Evolutionary conservation across 1,140 invertebrate genomes (phyloP), one percentile per base, ranked within the genome.

Genomic region (Drosophila simulans): DNA sequence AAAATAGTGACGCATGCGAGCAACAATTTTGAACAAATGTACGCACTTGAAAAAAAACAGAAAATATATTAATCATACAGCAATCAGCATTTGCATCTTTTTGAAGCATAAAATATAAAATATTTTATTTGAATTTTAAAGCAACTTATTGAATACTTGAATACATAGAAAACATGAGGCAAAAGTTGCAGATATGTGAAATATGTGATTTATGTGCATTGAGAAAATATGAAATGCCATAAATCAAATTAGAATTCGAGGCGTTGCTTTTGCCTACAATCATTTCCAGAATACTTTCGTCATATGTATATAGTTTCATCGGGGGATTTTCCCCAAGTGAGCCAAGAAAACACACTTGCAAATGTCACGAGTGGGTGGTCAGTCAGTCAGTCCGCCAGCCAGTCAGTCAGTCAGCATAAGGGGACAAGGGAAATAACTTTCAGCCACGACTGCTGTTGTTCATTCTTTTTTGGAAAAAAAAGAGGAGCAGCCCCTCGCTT

Each of bases 331-430:
- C 27, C 35, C 20, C n/a, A 25, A 35, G 46, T 51, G 46, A 63
- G 25, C 74, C 48, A 46, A 45, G 59, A 84, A 45, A 80, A 59
- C 73, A 62, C 77, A 85, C 77, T 68, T 84, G 81, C 65, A 85
- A 80, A 68, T 58, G 77, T 70, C 60, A 71, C 56, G 68, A 73
- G 60, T 65, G 68, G 58, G 57, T 55, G 70, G 57, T 46, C 54
- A 58, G 31, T 39, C 40, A 34, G 34, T 10, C 20, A 2, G 20
- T 10, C n/a, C n/a, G n/a, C n/a, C 54, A 58, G 31, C n/a, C 40
- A 34, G 34, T 10, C 20, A 3, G 20, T 22, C 20, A 3, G 20
- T 22, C 20, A 22, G 2, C 20, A 22, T 22, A 22, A 22, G 20
- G 22, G 15, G 17, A 34, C 20, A 13, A 34, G 40, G 52, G 39